Evolutionary conservation across 2,113 vertebrate genomes (phyloP).

Genomic region (Brachyistius frenatus): DNA sequence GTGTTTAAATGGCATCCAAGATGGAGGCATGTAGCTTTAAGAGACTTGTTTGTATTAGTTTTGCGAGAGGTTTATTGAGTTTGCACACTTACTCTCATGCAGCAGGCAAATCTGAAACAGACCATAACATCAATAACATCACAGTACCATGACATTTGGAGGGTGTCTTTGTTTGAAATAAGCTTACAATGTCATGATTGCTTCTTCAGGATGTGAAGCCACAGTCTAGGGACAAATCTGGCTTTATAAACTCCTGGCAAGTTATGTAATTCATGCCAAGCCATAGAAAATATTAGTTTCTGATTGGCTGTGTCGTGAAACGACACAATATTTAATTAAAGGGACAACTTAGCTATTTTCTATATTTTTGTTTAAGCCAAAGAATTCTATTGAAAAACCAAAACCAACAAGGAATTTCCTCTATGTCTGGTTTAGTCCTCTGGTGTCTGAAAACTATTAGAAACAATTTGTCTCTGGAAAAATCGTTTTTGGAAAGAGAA

Average conservation of each 20-base stretch:
- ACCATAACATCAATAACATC: neutral
- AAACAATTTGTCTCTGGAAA: neutral
- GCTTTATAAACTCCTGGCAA: no score
- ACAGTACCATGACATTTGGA: neutral
- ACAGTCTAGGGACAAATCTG: neutral
- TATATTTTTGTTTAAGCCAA: no score
- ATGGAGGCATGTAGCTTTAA: slow-evolving; percentile 25
- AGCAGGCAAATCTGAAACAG: neutral
- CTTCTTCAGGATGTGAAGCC: neutral
- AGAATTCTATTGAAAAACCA: no score
- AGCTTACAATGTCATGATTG: neutral
- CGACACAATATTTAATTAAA: no score
- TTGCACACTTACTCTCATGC: slow-evolving; percentile 10
- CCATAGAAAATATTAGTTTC: no score
- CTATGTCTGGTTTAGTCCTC: neutral
- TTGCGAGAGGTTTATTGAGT: slow-evolving; percentile 11
- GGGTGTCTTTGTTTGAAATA: neutral
- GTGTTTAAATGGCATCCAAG: slow-evolving; percentile 48
- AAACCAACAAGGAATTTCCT: neutral
- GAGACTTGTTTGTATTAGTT: slow-evolving; percentile 22
- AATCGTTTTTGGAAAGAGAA: neutral
- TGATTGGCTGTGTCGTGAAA: no score
- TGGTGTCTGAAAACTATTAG: neutral
- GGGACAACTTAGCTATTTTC: no score
- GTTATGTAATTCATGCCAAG: no score